Conservation (phyloP, 1,140 invertebrate species). For the Drosophila neocordata region DNA sequence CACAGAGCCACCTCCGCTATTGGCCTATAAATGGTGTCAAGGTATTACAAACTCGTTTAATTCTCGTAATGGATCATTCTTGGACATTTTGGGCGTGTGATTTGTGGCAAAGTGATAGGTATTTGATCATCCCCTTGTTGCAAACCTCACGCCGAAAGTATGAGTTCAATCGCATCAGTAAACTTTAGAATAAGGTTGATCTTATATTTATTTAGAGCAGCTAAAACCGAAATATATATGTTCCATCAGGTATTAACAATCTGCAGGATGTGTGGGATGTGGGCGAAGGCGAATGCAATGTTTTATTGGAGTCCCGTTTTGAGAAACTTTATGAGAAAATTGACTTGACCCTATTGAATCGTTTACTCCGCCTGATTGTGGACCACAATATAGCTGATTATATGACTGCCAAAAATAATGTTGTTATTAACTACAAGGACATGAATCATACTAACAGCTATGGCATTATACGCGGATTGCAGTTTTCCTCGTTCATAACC, state of each 20-base stretch:
- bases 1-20: conserved; percentile 97
- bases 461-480: conserved; percentile 98
- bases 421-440: conserved; percentile 99
- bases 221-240: not conserved
- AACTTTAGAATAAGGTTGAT: not conserved
- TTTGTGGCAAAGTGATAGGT: conserved; percentile 86
- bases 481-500: conserved; percentile 99
- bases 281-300: conserved; percentile 98
- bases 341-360: conserved; percentile 98
- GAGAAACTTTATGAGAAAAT: conserved; percentile 99
- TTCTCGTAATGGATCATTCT: not conserved
- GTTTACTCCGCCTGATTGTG: conserved; percentile 97
- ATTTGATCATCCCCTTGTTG: conserved; percentile 86
- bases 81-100: conserved; percentile 84
- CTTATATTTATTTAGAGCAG: not conserved
- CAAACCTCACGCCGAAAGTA: conserved; percentile 86
- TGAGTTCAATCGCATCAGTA: not conserved
- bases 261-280: conserved; percentile 99
- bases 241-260: conserved; percentile 92
- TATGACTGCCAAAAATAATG: conserved; percentile 99
- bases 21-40: conserved; percentile 99
- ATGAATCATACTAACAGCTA: conserved; percentile 99
- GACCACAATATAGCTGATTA: conserved; percentile 99
- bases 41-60: conserved; percentile 84
- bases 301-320: conserved; percentile 98